Conservation (phyloP, 1,140 invertebrate genomes). For the Macrosteles quadrilineatus region DNA sequence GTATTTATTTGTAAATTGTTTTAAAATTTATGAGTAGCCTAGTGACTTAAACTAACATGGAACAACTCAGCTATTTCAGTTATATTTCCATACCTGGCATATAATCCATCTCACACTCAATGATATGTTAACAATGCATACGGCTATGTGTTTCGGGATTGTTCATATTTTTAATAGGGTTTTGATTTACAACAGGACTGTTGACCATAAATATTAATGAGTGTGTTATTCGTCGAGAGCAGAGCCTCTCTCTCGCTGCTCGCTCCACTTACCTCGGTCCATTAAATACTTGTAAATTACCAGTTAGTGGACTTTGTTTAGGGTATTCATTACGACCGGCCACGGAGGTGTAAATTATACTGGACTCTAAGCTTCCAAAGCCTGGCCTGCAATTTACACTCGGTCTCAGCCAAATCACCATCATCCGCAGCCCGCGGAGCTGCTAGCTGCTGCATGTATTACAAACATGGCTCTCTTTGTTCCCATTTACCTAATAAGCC, state of each 20-base stretch:
- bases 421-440: not conserved
- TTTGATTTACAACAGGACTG: not conserved
- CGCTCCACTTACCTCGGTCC: not conserved
- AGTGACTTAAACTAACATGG: too few relatives aligned
- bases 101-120: too few relatives aligned
- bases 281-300: conserved; percentile 26
- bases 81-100: too few relatives aligned
- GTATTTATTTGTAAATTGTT: too few relatives aligned
- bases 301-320: conserved; percentile 24
- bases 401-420: conserved; percentile 2
- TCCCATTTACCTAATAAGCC: conserved; percentile 10
- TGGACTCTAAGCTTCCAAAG: conserved; percentile 12
- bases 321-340: conserved; percentile 15
- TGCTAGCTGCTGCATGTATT: not conserved
- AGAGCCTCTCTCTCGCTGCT: too few relatives aligned
- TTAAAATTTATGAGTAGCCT: too few relatives aligned
- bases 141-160: too few relatives aligned
- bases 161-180: not conserved
- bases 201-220: conserved; percentile 9
- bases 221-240: not conserved
- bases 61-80: too few relatives aligned
- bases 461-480: conserved; percentile 5
- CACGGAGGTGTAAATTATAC: conserved; percentile 22
- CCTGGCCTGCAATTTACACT: conserved; percentile 12
- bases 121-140: too few relatives aligned